These are phyloP conservation scores for Smittia aterrima DNA, from an alignment of 2,888 invertebrate species.

Conservation along the genomic window DNA sequence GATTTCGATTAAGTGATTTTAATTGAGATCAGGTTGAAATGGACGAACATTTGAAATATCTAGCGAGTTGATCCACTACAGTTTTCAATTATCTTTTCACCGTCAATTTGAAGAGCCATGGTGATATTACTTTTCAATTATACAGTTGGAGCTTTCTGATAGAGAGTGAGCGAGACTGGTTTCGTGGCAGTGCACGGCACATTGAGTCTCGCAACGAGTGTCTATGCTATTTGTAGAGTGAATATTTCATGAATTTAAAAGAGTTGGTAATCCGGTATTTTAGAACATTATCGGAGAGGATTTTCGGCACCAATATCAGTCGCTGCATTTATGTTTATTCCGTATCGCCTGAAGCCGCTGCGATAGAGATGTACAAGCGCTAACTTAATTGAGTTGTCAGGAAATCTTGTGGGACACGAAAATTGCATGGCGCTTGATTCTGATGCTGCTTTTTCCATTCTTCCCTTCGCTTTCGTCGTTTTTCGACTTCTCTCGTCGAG, in stretches of 20 bases:
- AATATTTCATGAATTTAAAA: conserved; percentile 23
- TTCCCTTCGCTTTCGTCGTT: not conserved
- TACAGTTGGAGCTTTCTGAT: not conserved
- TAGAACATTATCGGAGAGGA: conserved; percentile 7
- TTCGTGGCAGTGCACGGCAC: not conserved
- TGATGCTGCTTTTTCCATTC: conserved; percentile 1
- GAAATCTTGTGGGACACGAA: conserved; percentile 12
- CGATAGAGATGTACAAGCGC: conserved; percentile 3
- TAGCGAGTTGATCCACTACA: not conserved
- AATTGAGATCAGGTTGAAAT: conserved; percentile 18
- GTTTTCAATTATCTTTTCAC: conserved; percentile 14
- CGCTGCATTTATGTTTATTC: not conserved
- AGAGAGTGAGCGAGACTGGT: not conserved
- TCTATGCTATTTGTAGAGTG: not conserved
- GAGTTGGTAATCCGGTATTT: conserved; percentile 10
- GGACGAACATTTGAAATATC: conserved; percentile 22
- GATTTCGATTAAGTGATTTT: conserved; percentile 38
- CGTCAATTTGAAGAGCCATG: conserved; percentile 5
- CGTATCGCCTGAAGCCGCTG: not conserved
- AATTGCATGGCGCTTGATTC: conserved; percentile 1
- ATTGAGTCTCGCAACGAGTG: not conserved
- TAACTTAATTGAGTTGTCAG: conserved; percentile 35
- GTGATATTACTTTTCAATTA: conserved; percentile 39
- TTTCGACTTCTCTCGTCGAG: not conserved
- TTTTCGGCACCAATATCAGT: conserved; percentile 9